phyloP scores from a whole-genome alignment of 2,797 vertebrate species.

The Alfaro cultratus region DNA sequence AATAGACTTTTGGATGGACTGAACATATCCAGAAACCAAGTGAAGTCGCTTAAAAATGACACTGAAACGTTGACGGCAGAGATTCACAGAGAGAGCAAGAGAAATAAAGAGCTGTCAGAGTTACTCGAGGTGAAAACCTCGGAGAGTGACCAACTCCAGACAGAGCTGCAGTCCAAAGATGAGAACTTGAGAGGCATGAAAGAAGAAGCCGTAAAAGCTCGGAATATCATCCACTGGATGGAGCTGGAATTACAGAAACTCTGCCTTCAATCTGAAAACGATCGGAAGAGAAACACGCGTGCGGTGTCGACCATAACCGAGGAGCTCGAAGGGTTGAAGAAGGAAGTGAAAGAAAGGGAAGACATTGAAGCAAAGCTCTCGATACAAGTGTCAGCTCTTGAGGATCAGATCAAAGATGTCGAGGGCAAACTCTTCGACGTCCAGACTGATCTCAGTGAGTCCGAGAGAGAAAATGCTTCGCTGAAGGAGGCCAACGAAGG shows the following conservation, averaged over 20 bases:
- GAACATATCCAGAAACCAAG: neutral
- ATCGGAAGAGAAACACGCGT: neutral
- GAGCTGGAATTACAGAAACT: conserved; percentile 1
- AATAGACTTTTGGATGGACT: neutral
- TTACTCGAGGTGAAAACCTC: neutral
- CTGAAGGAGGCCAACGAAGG: neutral
- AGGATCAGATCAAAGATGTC: neutral
- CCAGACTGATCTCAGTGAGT: neutral
- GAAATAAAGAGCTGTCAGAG: neutral
- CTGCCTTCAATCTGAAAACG: neutral
- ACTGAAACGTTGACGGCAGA: neutral
- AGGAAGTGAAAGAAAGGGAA: neutral
- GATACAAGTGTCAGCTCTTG: neutral
- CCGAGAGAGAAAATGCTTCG: neutral
- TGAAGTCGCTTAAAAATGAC: neutral
- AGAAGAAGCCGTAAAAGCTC: neutral
- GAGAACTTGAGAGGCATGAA: neutral
- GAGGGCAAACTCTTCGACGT: neutral
- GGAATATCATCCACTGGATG: neutral
- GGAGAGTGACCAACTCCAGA: neutral
- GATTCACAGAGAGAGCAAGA: neutral
- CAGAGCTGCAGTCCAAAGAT: neutral
- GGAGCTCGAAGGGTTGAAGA: neutral
- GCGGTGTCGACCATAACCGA: neutral
- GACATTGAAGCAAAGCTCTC: neutral